phyloP scores from a whole-genome alignment of 2,113 vertebrate species.

The Pollimyrus isidori region DNA sequence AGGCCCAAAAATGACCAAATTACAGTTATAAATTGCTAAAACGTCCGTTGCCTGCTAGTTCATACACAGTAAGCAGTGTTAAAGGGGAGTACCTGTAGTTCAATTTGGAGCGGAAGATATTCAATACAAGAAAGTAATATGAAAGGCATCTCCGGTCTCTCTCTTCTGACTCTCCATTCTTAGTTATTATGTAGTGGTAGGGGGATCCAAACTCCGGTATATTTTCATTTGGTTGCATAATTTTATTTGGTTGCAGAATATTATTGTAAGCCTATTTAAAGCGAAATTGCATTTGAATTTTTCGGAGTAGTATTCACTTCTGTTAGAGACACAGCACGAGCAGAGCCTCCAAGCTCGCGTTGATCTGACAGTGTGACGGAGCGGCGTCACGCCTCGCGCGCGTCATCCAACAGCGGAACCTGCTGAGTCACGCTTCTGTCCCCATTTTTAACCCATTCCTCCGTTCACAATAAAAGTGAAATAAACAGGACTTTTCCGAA shows the following conservation, averaged over 20 bases:
- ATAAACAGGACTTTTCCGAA: background rate
- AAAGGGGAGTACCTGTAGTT: background rate
- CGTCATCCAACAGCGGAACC: background rate
- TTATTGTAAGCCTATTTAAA: background rate
- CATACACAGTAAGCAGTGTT: background rate
- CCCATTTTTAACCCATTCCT: background rate
- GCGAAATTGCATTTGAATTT: background rate
- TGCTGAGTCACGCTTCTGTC: background rate
- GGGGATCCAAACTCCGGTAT: background rate
- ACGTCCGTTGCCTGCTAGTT: background rate
- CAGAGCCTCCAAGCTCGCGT: background rate
- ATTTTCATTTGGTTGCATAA: background rate
- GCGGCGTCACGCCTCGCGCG: background rate
- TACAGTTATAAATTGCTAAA: background rate
- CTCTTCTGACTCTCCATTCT: background rate
- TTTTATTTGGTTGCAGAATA: background rate
- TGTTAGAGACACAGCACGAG: background rate
- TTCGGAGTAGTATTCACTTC: background rate
- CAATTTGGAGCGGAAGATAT: background rate
- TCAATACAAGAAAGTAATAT: background rate
- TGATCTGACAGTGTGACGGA: background rate
- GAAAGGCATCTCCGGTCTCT: background rate
- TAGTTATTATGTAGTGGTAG: background rate
- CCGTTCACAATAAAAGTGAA: background rate
- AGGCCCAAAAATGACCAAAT: background rate